Conservation (phyloP, 1,140 invertebrate genomes). For the Schlechtendalia chinensis region DNA sequence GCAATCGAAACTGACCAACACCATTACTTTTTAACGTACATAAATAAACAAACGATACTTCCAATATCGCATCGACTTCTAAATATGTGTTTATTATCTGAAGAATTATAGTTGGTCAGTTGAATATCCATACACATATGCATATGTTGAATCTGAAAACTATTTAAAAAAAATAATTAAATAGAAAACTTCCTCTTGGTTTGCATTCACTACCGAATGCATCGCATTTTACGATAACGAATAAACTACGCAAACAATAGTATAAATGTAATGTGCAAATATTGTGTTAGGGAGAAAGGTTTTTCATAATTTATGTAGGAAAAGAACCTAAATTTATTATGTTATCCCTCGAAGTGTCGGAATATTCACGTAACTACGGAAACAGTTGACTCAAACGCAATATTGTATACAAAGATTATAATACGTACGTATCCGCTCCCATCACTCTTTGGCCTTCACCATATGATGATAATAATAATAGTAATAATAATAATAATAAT, state of each 20-base stretch:
- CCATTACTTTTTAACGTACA: too few species aligned
- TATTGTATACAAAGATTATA: not conserved
- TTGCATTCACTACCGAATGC: not conserved
- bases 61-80: too few species aligned
- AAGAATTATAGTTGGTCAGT: too few species aligned
- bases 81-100: too few species aligned
- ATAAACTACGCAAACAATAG: not conserved
- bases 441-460: too few species aligned
- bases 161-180: not conserved
- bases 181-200: not conserved
- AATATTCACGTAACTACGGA: not conserved
- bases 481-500: too few species aligned
- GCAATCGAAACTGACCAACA: too few species aligned
- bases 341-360: not conserved
- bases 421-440: not conserved
- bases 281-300: not conserved
- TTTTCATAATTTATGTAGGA: slow-evolving; percentile 33
- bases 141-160: too few species aligned
- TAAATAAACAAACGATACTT: too few species aligned
- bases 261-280: not conserved
- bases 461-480: too few species aligned
- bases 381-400: slow-evolving; percentile 1
- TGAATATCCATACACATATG: too few species aligned
- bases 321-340: slow-evolving; percentile 23
- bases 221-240: not conserved